phyloP scores from a whole-genome alignment of 2,888 invertebrate species.

The Caenorhabditis angaria region DNA sequence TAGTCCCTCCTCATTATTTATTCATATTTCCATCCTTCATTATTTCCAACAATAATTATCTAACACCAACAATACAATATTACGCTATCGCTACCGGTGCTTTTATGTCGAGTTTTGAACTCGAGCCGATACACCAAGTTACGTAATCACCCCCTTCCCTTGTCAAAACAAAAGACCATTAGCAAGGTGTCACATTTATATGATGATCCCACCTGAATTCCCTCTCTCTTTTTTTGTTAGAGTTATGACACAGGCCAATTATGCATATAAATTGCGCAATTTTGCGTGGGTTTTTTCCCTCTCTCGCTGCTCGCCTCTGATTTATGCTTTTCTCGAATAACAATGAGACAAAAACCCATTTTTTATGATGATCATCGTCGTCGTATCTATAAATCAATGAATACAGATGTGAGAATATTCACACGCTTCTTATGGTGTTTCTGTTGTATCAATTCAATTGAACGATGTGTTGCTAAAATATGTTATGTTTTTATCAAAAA shows the following conservation, averaged over 20 bases:
- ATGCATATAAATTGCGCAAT: conserved; percentile 1
- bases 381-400: conserved; percentile 4
- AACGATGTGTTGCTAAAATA: too few relatives aligned
- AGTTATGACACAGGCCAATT: background rate
- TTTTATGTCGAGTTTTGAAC: conserved; percentile 22
- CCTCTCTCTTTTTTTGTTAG: background rate
- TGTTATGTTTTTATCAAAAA: too few relatives aligned
- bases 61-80: conserved; percentile 30
- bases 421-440: background rate
- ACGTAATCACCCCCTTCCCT: conserved; percentile 11
- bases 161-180: conserved; percentile 8
- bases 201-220: conserved; percentile 3
- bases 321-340: background rate
- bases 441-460: too few relatives aligned
- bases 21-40: too few relatives aligned
- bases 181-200: conserved; percentile 35
- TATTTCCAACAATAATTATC: conserved; percentile 25
- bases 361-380: too few relatives aligned
- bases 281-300: background rate
- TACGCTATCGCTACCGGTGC: conserved; percentile 28
- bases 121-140: conserved; percentile 15
- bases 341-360: background rate
- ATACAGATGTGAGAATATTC: background rate
- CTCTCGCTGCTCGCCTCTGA: conserved; percentile 1
- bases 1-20: too few relatives aligned